phyloP scores from a whole-genome alignment of 1,140 invertebrate genomes.

The Tenebrio molitor region DNA sequence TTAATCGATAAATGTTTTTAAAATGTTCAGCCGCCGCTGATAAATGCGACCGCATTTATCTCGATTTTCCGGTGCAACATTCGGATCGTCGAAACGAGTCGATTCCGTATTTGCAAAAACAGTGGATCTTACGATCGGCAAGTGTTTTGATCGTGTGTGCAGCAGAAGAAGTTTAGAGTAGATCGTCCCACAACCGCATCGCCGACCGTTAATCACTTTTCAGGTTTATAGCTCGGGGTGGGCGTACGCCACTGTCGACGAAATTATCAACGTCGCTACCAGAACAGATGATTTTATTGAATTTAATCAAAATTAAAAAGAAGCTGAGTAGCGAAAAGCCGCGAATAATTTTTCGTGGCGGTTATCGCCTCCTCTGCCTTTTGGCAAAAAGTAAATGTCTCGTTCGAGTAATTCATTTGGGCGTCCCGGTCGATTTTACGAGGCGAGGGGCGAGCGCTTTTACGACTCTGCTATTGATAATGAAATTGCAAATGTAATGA shows the following conservation, averaged over 20 bases:
- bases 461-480: constrained; percentile 49
- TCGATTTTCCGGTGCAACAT: too few species aligned
- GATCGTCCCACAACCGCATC: background rate
- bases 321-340: constrained; percentile 7
- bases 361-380: constrained; percentile 1
- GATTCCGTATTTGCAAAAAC: too few species aligned
- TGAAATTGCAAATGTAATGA: constrained; percentile 54
- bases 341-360: constrained; percentile 1
- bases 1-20: too few species aligned
- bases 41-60: too few species aligned
- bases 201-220: constrained; percentile 35
- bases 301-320: constrained; percentile 21
- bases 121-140: too few species aligned
- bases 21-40: too few species aligned
- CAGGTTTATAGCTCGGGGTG: constrained; percentile 23
- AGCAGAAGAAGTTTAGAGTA: too few species aligned
- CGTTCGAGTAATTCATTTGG: constrained; percentile 14
- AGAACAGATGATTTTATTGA: constrained; percentile 15
- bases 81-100: too few species aligned
- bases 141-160: too few species aligned
- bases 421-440: constrained; percentile 39
- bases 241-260: background rate
- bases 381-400: background rate
- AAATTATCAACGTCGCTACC: constrained; percentile 14
- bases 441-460: constrained; percentile 43